Base-by-base conservation (phyloP, 2,113 vertebrate genomes). In the Triplophysa rosa region DNA sequence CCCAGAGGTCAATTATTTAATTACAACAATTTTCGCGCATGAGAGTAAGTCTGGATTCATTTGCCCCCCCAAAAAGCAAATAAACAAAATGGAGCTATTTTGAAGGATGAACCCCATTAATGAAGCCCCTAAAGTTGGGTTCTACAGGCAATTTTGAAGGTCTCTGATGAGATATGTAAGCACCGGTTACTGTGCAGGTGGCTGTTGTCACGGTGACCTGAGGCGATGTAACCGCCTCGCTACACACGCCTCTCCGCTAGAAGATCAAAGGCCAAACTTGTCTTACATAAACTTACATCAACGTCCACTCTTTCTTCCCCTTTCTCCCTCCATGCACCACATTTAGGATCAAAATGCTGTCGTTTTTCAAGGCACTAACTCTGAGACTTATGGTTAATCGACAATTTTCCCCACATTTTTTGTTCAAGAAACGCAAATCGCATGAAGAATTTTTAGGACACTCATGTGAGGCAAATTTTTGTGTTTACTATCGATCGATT, bases 1-100 rank as follows among this genome's bases (percentile, higher is more conserved):
- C 74, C 83, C 79, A 68, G 74, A 68, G 83, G 75, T 81, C 83
- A 81, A 19, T 63, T 40, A 19, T 78, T 81, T 81, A 78, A 84
- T 84, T 69, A 78, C 56, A 40, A 5, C 37, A 49, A 13, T 78
- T 69, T 78, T 40, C 42, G 45, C 62, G 62, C 69, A 72, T 33
- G 63, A 67, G 63, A 11, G 40, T 2, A 65, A 49, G 74, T 37
- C 40, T 26, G 21, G 58, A 74, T 74, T 63, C 45, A 54, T 77
- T 77, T 77, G 40, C 6, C 29, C 33, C 33, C 33, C 58, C 49
- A 74, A 52, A 45, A 74, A 62, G 63, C 62, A 63, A 26, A 63
- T 29, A 63, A 63, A 29, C 23, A 56, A 54, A 73, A 37, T 21
- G 70, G n/a, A 29, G 68, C 68, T 71, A 24, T 56, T 72, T 56